phyloP scores from a whole-genome alignment of 2,797 vertebrate species.

The Mormyrus proboscirostris region DNA sequence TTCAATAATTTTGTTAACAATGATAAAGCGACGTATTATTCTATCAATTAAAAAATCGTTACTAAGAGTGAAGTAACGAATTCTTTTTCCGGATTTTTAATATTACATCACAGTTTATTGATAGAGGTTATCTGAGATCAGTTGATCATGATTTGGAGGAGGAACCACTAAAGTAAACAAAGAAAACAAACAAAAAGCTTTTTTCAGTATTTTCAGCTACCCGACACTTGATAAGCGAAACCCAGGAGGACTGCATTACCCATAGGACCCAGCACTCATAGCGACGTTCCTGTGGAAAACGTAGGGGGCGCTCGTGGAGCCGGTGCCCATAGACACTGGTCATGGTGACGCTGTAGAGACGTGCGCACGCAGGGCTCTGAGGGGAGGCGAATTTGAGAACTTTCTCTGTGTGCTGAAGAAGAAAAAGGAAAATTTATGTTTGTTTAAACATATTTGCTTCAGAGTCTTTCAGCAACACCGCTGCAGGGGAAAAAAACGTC shows the following conservation, averaged over 20 bases:
- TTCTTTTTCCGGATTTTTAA: background rate
- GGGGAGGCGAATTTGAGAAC: slow-evolving; percentile 10
- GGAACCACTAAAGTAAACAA: background rate
- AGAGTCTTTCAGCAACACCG: background rate
- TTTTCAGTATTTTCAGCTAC: background rate
- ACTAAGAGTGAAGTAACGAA: background rate
- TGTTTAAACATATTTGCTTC: background rate
- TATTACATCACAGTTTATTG: background rate
- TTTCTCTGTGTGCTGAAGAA: background rate
- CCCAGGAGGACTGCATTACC: background rate
- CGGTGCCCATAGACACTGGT: background rate
- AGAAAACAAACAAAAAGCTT: background rate
- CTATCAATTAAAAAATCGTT: background rate
- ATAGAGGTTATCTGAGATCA: background rate
- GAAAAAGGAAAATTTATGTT: background rate
- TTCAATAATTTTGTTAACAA: background rate
- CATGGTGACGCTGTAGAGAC: background rate
- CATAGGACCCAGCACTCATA: background rate
- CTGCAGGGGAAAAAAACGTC: background rate
- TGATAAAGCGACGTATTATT: background rate
- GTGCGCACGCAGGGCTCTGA: background rate
- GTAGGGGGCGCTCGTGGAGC: background rate
- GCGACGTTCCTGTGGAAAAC: background rate
- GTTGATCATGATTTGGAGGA: background rate
- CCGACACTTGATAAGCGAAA: background rate